These are phyloP conservation scores for Buteo buteo DNA, from an alignment of 2,113 vertebrate genomes.

Conservation along the genomic window DNA sequence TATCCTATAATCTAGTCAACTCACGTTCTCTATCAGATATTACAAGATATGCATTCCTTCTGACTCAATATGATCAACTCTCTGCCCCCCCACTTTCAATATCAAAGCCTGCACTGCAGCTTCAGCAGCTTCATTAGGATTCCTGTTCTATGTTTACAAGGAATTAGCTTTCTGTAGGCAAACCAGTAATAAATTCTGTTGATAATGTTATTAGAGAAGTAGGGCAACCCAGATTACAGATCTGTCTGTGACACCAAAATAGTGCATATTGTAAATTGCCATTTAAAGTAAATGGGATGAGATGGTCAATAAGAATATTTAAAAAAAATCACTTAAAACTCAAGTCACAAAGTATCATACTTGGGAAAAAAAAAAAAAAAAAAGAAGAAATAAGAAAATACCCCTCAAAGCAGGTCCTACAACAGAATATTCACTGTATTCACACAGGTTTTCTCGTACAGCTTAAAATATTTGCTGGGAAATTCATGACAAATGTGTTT, in stretches of 20 bases:
- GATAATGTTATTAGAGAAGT: neutral
- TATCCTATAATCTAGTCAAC: neutral
- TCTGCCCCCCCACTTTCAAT: neutral
- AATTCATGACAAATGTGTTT: neutral
- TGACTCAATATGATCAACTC: neutral
- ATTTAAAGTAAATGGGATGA: neutral
- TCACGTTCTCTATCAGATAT: neutral
- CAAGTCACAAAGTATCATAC: neutral
- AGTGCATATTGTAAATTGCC: neutral
- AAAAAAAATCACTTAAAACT: neutral
- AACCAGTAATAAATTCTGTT: neutral
- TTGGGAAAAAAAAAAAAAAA: neutral
- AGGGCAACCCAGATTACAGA: neutral
- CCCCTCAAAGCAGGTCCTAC: neutral
- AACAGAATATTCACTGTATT: neutral
- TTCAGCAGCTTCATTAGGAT: conserved; percentile 32
- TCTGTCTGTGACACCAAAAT: neutral
- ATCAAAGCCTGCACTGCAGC: neutral
- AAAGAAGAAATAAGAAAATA: neutral
- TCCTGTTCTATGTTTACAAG: conserved; percentile 4
- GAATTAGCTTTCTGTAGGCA: conserved; percentile 21
- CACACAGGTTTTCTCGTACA: neutral
- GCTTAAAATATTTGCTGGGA: neutral
- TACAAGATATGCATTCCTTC: neutral
- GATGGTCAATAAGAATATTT: neutral